Conservation (phyloP, 2,113 vertebrate genomes). For the Mohoua ochrocephala region DNA sequence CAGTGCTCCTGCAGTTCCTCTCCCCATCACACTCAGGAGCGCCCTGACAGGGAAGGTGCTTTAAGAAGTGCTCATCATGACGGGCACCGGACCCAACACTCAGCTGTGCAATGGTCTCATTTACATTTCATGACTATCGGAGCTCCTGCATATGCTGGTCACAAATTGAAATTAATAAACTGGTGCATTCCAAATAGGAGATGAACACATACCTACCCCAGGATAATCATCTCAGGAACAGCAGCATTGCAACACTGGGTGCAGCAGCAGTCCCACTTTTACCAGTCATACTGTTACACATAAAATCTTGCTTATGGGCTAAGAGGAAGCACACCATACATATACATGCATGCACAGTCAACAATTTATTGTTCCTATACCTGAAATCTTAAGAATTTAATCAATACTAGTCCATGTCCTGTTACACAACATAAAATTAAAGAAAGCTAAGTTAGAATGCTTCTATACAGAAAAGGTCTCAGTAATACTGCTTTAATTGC, state of each 20-base stretch:
- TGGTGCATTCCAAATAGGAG: background rate
- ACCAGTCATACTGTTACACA: background rate
- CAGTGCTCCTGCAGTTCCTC: rapidly evolving
- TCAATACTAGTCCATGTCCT: background rate
- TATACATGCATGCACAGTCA: background rate
- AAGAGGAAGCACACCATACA: background rate
- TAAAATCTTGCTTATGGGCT: background rate
- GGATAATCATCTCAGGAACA: background rate
- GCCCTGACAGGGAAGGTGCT: background rate
- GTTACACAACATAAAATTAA: background rate
- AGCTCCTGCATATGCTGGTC: background rate
- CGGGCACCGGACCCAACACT: background rate
- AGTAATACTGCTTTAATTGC: background rate
- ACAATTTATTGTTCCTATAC: background rate
- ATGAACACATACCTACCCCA: background rate
- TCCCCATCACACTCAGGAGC: rapidly evolving
- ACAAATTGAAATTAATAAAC: background rate
- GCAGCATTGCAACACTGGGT: background rate
- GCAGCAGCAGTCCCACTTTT: background rate
- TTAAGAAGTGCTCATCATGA: background rate
- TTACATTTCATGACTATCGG: background rate
- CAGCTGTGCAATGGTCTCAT: background rate
- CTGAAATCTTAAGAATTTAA: background rate
- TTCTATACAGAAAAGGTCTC: background rate
- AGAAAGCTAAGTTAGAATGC: background rate